Percentiles rank a stretch among this genome's conserved stretches.
Evolutionary conservation across 2,888 invertebrate species (phyloP).

Genomic region (Megamerina dolium): DNA sequence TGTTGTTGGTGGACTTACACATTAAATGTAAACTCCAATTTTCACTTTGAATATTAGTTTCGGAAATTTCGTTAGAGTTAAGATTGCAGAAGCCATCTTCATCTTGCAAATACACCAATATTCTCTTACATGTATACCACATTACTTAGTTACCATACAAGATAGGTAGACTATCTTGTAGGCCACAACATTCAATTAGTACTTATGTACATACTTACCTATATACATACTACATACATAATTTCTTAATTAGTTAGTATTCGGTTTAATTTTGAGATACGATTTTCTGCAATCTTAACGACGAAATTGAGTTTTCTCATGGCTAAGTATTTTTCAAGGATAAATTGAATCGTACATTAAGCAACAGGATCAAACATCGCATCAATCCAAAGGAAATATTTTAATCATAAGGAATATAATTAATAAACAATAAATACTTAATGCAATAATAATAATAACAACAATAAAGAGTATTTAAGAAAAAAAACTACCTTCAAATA

Average conservation of each 20-base stretch:
- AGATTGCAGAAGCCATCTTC: conserved; percentile 32
- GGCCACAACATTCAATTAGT: too few species aligned
- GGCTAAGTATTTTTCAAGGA: conserved; percentile 38
- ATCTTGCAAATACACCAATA: too few species aligned
- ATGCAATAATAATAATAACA: neutral
- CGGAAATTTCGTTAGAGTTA: conserved; percentile 38
- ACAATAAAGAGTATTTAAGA: neutral
- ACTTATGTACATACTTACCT: too few species aligned
- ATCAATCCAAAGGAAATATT: too few species aligned
- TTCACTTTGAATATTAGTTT: conserved; percentile 41
- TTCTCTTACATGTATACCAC: too few species aligned
- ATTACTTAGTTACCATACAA: too few species aligned
- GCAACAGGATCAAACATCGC: too few species aligned
- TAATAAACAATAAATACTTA: too few species aligned
- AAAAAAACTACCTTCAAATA: neutral
- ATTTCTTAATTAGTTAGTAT: too few species aligned
- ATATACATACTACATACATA: too few species aligned
- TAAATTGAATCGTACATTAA: conserved; percentile 7
- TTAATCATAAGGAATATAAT: too few species aligned
- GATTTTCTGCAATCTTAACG: conserved; percentile 49
- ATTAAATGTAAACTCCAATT: conserved; percentile 40
- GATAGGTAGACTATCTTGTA: neutral
- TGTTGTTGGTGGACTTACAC: conserved; percentile 37
- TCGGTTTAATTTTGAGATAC: conserved; percentile 40
- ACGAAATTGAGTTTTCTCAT: conserved; percentile 34